Base-by-base conservation (phyloP, 2,113 vertebrate genomes). In the Protobothrops mucrosquamatus region DNA sequence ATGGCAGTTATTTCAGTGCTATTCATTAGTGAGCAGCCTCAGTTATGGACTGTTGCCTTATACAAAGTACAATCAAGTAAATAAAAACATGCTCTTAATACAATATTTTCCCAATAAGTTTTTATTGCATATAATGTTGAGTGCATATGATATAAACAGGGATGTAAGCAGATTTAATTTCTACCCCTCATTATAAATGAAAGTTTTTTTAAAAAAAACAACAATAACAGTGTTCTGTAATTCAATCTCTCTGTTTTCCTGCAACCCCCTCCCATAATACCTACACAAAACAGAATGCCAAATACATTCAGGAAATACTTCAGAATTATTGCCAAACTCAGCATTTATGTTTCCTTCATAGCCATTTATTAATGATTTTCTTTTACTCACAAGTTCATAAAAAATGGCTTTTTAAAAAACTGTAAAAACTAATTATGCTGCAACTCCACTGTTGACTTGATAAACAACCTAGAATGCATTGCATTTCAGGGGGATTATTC, bases 91-190 rank as follows among this genome's bases (percentile, higher is more conserved):
- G 55, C 92, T 43, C 88, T 94, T 96, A 96, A 97, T 97, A 94
- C 96, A 97, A 98, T 93, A 20, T 95, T 98, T 98, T 96, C 95
- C 93, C 92, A 93, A 39, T 91, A 96, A 97, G 96, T 91, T 54
- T 92, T 96, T 93, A 92, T 69, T 92, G 89, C 93, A 94, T 81
- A 89, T 56, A 92, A 89, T 56, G 34, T 55, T 52, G 87, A 93
- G 94, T 97, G 93, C 93, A 92, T 57, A 93, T 95, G 95, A 97
- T 97, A 95, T 97, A 97, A 97, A 97, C 93, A 89, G 96, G 59
- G 92, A 57, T 95, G 96, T 95, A n/a, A 98, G 96, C 97, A 98
- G 97, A 98, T 98, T 97, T 97, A 97, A 96, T 96, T 97, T 98
- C 95, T 96, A 96, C 96, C 96, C 95, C 93, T 95, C 95, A 92